Evolutionary conservation across 2,113 vertebrate species (phyloP).

Genomic region (Anhinga rufa): DNA sequence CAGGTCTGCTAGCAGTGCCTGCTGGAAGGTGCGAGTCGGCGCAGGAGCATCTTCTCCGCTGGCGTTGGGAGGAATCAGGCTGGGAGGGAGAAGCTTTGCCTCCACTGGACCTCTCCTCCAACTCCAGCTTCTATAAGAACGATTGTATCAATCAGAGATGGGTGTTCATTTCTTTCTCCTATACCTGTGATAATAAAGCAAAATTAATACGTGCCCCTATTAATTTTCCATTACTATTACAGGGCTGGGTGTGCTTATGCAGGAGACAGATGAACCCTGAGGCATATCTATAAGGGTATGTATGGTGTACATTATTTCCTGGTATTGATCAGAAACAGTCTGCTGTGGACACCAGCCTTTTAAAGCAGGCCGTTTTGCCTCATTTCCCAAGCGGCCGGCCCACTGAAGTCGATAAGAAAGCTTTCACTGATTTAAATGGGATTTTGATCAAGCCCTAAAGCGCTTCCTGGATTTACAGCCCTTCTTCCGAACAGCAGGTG

Average conservation of each 20-base stretch:
- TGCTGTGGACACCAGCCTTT: not conserved
- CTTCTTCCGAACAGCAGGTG: not conserved
- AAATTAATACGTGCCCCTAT: not conserved
- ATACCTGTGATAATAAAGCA: not conserved
- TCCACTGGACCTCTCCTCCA: not conserved
- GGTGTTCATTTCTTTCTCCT: not conserved
- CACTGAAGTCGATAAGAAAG: not conserved
- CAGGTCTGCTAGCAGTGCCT: not conserved
- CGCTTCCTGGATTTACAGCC: not conserved
- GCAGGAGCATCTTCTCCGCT: not conserved
- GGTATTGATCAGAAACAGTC: not conserved
- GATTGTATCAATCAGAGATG: not conserved
- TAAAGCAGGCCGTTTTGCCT: not conserved
- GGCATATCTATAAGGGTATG: accelerated
- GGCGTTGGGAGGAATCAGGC: not conserved
- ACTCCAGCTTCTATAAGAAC: not conserved
- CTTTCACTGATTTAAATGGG: not conserved
- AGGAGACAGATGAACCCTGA: not conserved
- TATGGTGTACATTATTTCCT: not conserved
- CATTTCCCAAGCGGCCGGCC: not conserved
- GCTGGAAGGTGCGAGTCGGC: not conserved
- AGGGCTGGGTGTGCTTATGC: not conserved
- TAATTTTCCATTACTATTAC: not conserved
- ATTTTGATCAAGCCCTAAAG: not conserved
- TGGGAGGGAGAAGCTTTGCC: not conserved